Base-by-base conservation (phyloP, 1,140 invertebrate species). In the Rhyzopertha dominica region DNA sequence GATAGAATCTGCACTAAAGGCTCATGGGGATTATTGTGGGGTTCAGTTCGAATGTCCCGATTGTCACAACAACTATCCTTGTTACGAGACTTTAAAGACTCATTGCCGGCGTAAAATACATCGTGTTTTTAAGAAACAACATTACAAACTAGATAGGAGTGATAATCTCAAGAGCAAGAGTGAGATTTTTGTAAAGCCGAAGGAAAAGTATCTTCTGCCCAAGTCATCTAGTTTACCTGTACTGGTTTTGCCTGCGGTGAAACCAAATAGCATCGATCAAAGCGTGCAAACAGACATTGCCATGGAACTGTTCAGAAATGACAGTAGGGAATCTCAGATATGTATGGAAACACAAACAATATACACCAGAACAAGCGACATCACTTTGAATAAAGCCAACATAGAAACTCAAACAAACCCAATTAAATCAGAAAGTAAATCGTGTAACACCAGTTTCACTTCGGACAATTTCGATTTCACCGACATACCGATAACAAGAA, bases 71-170 rank as follows among this genome's bases (percentile, higher is more conserved):
- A 57, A 54, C 8, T 81, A 79, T 47, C 59, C 57, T 23, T 71
- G 68, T 12, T 73, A 76, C 43, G 76, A 78, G 57, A 74, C 77
- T 4, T 53, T 81, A 4, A 61, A 75, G 3, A 79, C 76, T 0
- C 78, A 81, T 61, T 65, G 69, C 7, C 73, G 76, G 59, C 53
- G 78, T 45, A 68, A 71, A 24, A 63, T 63, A 5, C 78, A 81
- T 58, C 48, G 47, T 19, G 61, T 64, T 35, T 50, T 62, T 22
- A 46, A 54, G 9, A 65, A 65, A 51, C n/a, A 46, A 39, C 24
- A 34, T 1, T 19, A 25, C 40, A 2, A 43, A 53, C 34, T 47
- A 29, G 30, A 36, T 50, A 31, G 24, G 24, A 12, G 8, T 37
- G 37, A 28, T 46, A 17, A 34, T 34, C 18, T 14, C 30, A 26